A percentile compares a stretch with the other conserved stretches of the same genome.
phyloP scores from a whole-genome alignment of 2,113 vertebrate genomes.

The Pantherophis guttatus region DNA sequence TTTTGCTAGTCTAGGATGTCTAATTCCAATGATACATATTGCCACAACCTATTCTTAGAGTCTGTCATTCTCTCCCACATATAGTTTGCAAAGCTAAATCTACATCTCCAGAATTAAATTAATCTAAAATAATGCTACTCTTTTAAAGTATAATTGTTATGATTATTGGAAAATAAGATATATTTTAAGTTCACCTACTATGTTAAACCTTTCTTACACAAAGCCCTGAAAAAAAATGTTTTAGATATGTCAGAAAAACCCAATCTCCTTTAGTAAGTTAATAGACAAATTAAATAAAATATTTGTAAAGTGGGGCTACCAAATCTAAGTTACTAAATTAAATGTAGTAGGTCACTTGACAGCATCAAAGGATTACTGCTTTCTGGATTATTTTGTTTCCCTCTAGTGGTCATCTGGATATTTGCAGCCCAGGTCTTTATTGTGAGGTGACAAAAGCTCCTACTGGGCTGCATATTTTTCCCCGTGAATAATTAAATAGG shows the following conservation, averaged over 20 bases:
- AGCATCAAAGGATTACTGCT: not conserved
- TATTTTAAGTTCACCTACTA: not conserved
- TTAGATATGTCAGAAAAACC: not conserved
- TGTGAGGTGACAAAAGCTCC: not conserved
- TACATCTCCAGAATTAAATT: no score
- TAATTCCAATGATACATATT: not conserved
- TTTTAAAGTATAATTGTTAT: not conserved
- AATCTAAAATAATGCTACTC: no score
- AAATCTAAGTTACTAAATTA: not conserved
- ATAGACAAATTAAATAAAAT: slow-evolving; percentile 3
- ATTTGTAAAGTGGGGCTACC: not conserved
- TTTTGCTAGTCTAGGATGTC: not conserved
- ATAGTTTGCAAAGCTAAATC: no score
- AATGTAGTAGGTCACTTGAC: not conserved
- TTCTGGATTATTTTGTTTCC: not conserved
- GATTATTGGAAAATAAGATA: not conserved
- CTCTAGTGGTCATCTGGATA: not conserved
- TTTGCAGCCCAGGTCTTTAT: not conserved
- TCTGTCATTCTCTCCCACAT: no score
- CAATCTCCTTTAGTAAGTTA: not conserved
- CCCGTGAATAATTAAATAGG: not conserved
- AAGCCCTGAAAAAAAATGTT: not conserved
- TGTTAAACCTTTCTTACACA: not conserved
- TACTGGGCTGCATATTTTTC: not conserved
- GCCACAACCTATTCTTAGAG: not conserved